phyloP scores from a whole-genome alignment of 2,797 vertebrate species.

The Poecilia wingei region DNA sequence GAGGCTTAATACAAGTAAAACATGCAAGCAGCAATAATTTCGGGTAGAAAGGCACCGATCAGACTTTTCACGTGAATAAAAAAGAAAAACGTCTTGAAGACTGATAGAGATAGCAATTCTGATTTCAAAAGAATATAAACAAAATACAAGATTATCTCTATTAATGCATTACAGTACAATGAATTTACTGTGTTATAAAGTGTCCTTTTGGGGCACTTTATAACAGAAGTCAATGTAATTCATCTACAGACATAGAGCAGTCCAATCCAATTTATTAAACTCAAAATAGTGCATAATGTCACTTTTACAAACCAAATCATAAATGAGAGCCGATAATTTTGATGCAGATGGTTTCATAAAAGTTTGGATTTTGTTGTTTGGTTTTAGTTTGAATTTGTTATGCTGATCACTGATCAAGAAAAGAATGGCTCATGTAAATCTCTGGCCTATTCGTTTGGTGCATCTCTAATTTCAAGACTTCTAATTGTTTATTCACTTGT shows the following conservation, averaged over 20 bases:
- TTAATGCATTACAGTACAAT: not conserved
- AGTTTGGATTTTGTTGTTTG: not conserved
- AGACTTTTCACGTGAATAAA: not conserved
- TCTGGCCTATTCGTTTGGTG: not conserved
- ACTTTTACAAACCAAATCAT: not conserved
- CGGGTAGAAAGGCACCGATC: not conserved
- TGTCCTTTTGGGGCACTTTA: not conserved
- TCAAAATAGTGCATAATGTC: not conserved
- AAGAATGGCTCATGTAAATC: not conserved
- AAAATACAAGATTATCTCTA: not conserved
- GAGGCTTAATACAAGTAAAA: constrained; percentile 9
- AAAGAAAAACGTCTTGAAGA: not conserved
- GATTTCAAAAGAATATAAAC: not conserved
- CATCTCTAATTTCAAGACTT: not conserved
- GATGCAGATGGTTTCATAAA: not conserved
- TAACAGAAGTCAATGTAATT: not conserved
- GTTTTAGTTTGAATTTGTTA: not conserved
- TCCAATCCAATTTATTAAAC: not conserved
- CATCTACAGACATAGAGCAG: not conserved
- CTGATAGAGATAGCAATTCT: not conserved
- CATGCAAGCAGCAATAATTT: not conserved
- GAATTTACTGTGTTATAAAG: not conserved
- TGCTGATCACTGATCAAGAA: not conserved
- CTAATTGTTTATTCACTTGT: not conserved
- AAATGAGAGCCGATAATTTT: not conserved